These are phyloP conservation scores for Centruroides vittatus DNA, from an alignment of 1,140 invertebrate genomes.

Conservation along the genomic window DNA sequence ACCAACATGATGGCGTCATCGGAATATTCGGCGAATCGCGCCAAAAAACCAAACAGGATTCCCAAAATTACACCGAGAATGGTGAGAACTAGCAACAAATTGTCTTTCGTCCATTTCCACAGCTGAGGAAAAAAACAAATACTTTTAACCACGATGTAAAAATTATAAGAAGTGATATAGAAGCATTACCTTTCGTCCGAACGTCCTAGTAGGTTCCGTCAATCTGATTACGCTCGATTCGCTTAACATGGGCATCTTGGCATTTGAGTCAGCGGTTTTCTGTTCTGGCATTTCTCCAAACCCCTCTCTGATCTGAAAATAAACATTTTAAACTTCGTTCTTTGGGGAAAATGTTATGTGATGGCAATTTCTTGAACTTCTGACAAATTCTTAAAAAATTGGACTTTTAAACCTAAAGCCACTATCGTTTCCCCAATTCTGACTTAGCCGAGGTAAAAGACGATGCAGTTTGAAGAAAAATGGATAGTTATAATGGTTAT, in stretches of 20 bases:
- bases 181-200: constrained; percentile 3
- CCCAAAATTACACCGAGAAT: constrained; percentile 35
- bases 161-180: background rate
- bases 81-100: constrained; percentile 33
- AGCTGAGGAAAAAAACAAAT: constrained; percentile 7
- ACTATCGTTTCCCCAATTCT: too few species aligned
- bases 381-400: too few species aligned
- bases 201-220: constrained; percentile 1
- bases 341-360: too few species aligned
- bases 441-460: too few species aligned
- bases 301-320: background rate
- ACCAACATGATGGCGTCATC: constrained; percentile 28
- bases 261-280: constrained; percentile 3
- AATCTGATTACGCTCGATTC: background rate
- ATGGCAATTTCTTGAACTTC: too few species aligned
- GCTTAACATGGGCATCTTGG: constrained; percentile 12
- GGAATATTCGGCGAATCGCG: constrained; percentile 19
- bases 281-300: constrained; percentile 8
- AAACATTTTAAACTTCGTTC: background rate
- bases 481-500: too few species aligned
- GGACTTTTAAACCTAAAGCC: too few species aligned
- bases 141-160: background rate
- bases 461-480: too few species aligned
- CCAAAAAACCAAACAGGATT: constrained; percentile 27
- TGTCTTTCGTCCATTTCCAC: constrained; percentile 22